Base-by-base conservation (phyloP, 2,113 vertebrate species). In the Oryzias curvinotus region DNA sequence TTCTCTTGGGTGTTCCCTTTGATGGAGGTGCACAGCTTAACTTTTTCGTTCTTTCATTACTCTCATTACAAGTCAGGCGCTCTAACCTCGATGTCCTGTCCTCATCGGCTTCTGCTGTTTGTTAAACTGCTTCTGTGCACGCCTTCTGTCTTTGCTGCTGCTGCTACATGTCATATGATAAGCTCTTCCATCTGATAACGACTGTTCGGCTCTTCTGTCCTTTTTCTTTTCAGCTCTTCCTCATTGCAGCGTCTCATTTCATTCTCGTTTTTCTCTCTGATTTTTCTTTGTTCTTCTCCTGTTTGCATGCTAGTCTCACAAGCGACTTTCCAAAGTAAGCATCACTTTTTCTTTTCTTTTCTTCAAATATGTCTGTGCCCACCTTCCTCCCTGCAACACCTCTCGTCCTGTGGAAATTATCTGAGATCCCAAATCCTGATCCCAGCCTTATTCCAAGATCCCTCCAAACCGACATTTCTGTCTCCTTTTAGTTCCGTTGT, bases 311-410 rank as follows among this genome's bases (percentile, higher is more conserved):
- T 95, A 97, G 96, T 96, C 94, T 96, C 95, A 95, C 94, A 96
- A 96, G 94, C 94, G 94, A 94, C 95, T 98, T 93, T 97, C 95
- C 92, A 97, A 98, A 98, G 96, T 97, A 98, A 96, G 95, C 94
- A 93, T 94, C 92, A 91, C 93, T 94, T 93, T 92, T 90, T 87
- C 81, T 77, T 91, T 89, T 89, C 84, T 93, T 91, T 93, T 91
- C 71, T 85, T 82, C 66, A 68, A 73, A 72, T 78, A 60, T 85
- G 61, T 76, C 84, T 81, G 66, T 81, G 55, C 72, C 55, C 77
- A 65, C 62, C 62, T 36, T 28, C 16, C 53, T 71, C 26, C 43
- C 52, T 71, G 49, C 71, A 63, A 78, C 68, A 75, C 67, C 49
- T 78, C 60, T 30, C 77, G 80, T 87, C 80, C 30, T 75, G 77